Conservation (phyloP, 2,113 vertebrate genomes). For the Pachypanchax playfairii region DNA sequence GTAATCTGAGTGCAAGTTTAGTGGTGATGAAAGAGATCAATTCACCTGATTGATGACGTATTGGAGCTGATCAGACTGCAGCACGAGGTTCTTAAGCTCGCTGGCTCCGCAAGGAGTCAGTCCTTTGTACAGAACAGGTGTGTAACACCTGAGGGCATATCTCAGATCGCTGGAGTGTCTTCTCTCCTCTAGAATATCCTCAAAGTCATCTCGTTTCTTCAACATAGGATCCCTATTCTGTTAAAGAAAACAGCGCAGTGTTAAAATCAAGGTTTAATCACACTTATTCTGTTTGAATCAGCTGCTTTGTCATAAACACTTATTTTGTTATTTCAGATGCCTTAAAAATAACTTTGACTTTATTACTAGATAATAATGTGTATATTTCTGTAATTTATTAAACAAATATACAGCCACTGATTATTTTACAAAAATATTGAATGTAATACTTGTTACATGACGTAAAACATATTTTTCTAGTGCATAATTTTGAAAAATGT, state of each 20-base stretch:
- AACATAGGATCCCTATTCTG: slow-evolving; percentile 82
- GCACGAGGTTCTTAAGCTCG: slow-evolving; percentile 84
- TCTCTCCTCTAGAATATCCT: slow-evolving; percentile 94
- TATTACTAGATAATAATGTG: too few species aligned
- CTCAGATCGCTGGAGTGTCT: slow-evolving; percentile 90
- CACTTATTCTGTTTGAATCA: slow-evolving; percentile 29
- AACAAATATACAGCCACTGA: too few species aligned
- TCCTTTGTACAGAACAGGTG: slow-evolving; percentile 87
- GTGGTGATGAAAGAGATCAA: neutral
- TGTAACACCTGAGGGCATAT: slow-evolving; percentile 91
- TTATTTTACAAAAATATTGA: too few species aligned
- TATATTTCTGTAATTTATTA: too few species aligned
- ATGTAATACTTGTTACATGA: too few species aligned
- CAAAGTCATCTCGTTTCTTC: slow-evolving; percentile 93
- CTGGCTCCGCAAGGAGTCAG: slow-evolving; percentile 83
- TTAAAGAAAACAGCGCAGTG: neutral
- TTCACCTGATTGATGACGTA: slow-evolving; percentile 89
- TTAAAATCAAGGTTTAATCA: neutral
- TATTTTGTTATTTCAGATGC: too few species aligned
- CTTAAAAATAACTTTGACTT: too few species aligned
- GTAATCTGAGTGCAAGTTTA: too few species aligned
- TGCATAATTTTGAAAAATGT: too few species aligned
- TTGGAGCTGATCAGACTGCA: slow-evolving; percentile 87
- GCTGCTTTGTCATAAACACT: slow-evolving; percentile 37
- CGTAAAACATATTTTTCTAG: too few species aligned